A percentile compares a stretch with the other conserved stretches of the same genome.
phyloP scores from a whole-genome alignment of 1,140 invertebrate genomes.

The Bombus vancouverensis region DNA sequence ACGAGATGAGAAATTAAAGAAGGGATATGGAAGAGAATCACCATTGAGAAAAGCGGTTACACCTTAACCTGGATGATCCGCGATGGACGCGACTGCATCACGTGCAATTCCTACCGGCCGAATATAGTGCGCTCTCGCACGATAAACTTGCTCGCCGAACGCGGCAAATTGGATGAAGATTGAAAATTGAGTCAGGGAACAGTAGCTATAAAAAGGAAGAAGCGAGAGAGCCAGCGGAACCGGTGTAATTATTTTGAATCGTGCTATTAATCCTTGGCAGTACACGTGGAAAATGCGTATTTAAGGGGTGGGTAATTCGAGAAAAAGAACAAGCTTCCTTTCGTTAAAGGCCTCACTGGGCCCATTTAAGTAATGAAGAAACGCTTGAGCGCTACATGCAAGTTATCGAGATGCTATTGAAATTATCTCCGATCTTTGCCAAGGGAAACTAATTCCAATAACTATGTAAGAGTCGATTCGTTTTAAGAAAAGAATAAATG shows the following conservation, averaged over 20 bases:
- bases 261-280: not conserved
- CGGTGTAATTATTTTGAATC: conserved; percentile 35
- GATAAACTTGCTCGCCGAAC: not conserved
- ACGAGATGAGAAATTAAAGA: not conserved
- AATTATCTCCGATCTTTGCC: not conserved
- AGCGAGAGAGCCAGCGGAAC: no score
- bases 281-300: not conserved
- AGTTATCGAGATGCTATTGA: not conserved
- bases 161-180: conserved; percentile 38
- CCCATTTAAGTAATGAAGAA: not conserved
- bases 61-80: conserved; percentile 2
- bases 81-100: not conserved
- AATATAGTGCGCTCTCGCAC: not conserved
- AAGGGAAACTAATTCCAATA: not conserved
- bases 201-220: not conserved
- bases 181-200: conserved; percentile 39
- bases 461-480: not conserved
- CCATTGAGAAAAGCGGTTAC: not conserved
- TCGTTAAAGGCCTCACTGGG: not conserved
- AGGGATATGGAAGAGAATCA: not conserved
- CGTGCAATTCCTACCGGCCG: not conserved
- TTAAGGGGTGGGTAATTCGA: no score
- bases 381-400: not conserved
- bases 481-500: conserved; percentile 42
- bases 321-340: not conserved